Evolutionary conservation across 2,113 vertebrate genomes (phyloP), one percentile per base, ranked within the genome.

Genomic region (Nannospalax galili): DNA sequence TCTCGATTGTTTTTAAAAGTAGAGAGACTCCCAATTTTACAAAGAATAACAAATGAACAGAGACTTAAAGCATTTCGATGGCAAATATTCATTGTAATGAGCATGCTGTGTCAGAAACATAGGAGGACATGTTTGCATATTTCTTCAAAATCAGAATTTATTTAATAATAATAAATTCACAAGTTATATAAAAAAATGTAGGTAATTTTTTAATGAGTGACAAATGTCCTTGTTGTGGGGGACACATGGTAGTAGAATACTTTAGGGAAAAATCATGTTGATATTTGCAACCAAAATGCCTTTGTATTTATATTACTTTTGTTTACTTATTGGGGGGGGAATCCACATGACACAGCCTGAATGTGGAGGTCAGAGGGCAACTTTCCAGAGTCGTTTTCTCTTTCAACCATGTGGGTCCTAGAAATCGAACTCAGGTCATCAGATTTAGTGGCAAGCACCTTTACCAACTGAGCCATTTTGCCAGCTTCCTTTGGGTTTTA

Each of bases 241-340:
- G 60, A 77, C 7, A 67, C 20, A 37, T 12, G 80, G 56, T 4
- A 5, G 7, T 58, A 26, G 73, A 28, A 80, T 64, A 69, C 40
- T 90, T 92, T 64, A 82, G 30, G 62, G 75, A 84, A 52, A 86
- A 88, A 58, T 92, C 12, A 24, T 73, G 94, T 79, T 65, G 52
- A 84, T 90, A 93, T 90, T 94, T 95, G 73, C 88, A 95, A 84
- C 22, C 42, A 88, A 94, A 95, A 93, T 96, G 8, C 45, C 65
- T 90, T 90, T 82, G 60, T 22, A 52, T 20, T 65, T 84, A 65
- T 84, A 28, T 35, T 32, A 6, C 8, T 65, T 84, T 22, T 3
- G 45, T 45, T 20, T 48, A 64, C 62, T 40, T 64, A 64, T 82
- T 42, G 42, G 10, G 26, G 64, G 10, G 14, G 40, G 37, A 22